phyloP scores from a whole-genome alignment of 2,797 vertebrate species.

The Rhincodon typus region DNA sequence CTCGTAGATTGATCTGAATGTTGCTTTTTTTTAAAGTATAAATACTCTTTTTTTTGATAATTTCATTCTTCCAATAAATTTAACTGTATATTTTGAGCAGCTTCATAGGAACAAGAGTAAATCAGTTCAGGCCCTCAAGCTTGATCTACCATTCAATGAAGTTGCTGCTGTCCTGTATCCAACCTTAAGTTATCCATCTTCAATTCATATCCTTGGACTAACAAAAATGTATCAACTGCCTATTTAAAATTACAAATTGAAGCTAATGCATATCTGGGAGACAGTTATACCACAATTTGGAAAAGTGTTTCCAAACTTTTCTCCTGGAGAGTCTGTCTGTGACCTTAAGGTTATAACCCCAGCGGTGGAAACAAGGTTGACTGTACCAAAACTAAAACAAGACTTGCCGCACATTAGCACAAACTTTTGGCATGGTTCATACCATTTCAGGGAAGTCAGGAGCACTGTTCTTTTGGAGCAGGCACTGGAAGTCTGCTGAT shows the following conservation, averaged over 20 bases:
- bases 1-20: not conserved
- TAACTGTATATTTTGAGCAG: not conserved
- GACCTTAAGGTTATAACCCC: not conserved
- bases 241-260: not conserved
- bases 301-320: not conserved
- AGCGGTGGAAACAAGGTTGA: not conserved
- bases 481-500: not conserved
- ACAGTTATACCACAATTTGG: not conserved
- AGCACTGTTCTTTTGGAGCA: not conserved
- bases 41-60: not conserved
- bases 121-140: not conserved
- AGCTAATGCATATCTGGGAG: not conserved
- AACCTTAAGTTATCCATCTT: not conserved
- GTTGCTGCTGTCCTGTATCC: not conserved
- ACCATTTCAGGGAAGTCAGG: not conserved
- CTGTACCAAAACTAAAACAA: not conserved
- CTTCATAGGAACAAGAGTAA: not conserved
- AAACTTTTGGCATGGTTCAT: not conserved
- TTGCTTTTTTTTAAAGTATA: not conserved
- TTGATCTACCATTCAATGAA: not conserved
- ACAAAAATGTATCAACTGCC: not conserved
- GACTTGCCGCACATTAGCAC: not conserved
- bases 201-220: not conserved
- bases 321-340: not conserved
- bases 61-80: not conserved